phyloP scores from a whole-genome alignment of 2,797 vertebrate species.

The Amniataba percoides region DNA sequence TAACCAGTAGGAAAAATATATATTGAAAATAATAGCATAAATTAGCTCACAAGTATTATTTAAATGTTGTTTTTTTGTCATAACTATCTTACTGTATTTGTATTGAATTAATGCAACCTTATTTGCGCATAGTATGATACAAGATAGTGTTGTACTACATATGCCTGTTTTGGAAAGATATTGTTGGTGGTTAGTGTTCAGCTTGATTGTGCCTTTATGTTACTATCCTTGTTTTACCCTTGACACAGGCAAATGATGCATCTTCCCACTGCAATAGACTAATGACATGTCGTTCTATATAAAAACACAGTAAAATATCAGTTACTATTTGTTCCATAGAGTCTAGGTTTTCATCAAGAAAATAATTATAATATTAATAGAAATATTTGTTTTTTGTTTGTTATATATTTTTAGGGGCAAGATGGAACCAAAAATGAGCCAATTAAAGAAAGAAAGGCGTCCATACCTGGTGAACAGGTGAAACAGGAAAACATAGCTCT shows the following conservation, averaged over 20 bases:
- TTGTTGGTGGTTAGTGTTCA: not conserved
- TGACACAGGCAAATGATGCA: not conserved
- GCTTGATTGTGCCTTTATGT: slow-evolving; percentile 4
- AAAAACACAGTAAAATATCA: not conserved
- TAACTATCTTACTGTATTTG: not conserved
- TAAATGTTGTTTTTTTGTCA: not conserved
- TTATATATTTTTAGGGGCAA: slow-evolving; percentile 58
- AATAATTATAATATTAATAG: slow-evolving; percentile 9
- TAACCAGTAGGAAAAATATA: not conserved
- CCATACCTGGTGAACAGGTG: slow-evolving; percentile 20
- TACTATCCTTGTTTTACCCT: not conserved
- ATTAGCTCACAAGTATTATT: not conserved
- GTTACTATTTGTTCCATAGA: not conserved
- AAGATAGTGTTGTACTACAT: not conserved
- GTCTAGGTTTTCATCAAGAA: not conserved
- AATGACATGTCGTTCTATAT: not conserved
- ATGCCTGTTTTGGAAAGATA: not conserved
- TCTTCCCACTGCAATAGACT: not conserved
- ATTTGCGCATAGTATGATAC: too few species aligned
- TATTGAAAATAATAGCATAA: not conserved
- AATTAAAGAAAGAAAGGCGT: slow-evolving; percentile 29
- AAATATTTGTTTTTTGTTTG: not conserved
- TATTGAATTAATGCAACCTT: too few species aligned
- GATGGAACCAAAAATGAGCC: slow-evolving; percentile 44
- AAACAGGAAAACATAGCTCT: slow-evolving; percentile 26